Evolutionary conservation across 1,140 invertebrate genomes (phyloP).

Genomic region (Conopomorpha cramerella): DNA sequence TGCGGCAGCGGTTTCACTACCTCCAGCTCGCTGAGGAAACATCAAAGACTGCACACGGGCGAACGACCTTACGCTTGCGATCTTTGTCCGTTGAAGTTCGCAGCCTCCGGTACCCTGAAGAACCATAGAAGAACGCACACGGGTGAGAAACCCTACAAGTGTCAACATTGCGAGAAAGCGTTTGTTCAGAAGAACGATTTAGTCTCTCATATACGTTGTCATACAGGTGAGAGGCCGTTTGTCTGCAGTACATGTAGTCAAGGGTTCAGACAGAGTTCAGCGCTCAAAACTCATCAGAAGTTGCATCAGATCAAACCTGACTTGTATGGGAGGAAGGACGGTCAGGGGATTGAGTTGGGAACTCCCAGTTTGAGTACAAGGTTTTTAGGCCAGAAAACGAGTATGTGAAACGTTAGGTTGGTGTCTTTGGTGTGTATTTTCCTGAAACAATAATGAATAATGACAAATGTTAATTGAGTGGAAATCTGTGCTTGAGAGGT

Average conservation of each 20-base stretch:
- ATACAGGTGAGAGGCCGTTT: conserved; percentile 83
- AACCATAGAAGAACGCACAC: conserved; percentile 73
- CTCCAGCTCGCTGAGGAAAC: conserved; percentile 71
- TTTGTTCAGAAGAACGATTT: conserved; percentile 63
- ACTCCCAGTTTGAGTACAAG: too few species aligned
- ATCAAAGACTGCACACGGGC: conserved; percentile 73
- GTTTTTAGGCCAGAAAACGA: too few species aligned
- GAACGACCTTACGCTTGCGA: conserved; percentile 84
- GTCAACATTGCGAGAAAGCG: conserved; percentile 44
- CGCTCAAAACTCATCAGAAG: conserved; percentile 68
- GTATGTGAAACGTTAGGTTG: too few species aligned
- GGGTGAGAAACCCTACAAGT: conserved; percentile 69
- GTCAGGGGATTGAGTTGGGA: conserved; percentile 1
- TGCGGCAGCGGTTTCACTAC: conserved; percentile 78
- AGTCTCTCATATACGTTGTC: conserved; percentile 74
- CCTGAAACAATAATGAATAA: too few species aligned
- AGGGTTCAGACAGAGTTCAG: conserved; percentile 70
- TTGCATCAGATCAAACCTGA: conserved; percentile 46
- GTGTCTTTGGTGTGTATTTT: too few species aligned
- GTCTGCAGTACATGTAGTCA: conserved; percentile 83
- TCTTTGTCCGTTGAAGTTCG: conserved; percentile 81
- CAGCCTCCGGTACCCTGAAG: conserved; percentile 65
- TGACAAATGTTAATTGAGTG: too few species aligned
- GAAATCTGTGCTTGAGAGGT: too few species aligned
- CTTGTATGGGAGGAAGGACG: conserved; percentile 3